Conservation (phyloP, 2,797 vertebrate species). For the Psittacula derbiana region DNA sequence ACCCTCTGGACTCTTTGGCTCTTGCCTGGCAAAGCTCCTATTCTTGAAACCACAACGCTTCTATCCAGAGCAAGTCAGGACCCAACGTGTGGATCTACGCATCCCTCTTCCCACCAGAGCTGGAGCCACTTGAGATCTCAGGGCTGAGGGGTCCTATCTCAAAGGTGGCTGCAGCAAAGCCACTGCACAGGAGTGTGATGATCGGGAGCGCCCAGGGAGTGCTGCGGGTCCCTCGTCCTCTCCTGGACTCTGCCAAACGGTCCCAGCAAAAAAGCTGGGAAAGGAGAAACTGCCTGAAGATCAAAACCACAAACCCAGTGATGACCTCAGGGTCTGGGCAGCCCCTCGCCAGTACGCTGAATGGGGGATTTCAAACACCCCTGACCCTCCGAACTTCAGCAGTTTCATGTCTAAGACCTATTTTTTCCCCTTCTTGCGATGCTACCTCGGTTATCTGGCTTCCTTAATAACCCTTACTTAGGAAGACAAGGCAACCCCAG, state of each 20-base stretch:
- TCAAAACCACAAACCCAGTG: neutral
- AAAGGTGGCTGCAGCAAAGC: neutral
- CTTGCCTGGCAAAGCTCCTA: neutral
- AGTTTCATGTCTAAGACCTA: neutral
- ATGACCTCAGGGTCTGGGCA: neutral
- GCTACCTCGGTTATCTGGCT: neutral
- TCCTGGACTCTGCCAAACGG: neutral
- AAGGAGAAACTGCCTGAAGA: neutral
- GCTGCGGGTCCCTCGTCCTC: neutral
- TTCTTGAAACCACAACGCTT: neutral
- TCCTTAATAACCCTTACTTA: neutral
- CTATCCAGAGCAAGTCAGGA: neutral
- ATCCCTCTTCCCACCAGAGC: neutral
- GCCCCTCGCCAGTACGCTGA: neutral
- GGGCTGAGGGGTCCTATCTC: neutral
- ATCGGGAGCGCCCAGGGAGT: rapidly evolving
- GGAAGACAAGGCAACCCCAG: neutral
- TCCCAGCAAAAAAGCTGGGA: neutral
- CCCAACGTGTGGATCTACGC: neutral
- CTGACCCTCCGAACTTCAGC: neutral
- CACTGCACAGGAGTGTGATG: rapidly evolving
- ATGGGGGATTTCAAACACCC: neutral
- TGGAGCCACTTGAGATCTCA: rapidly evolving
- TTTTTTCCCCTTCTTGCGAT: neutral
- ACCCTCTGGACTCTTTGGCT: neutral